Evolutionary conservation across 2,888 invertebrate species (phyloP), one percentile per base, ranked within the genome.

Genomic region (Deilephila porcellus): DNA sequence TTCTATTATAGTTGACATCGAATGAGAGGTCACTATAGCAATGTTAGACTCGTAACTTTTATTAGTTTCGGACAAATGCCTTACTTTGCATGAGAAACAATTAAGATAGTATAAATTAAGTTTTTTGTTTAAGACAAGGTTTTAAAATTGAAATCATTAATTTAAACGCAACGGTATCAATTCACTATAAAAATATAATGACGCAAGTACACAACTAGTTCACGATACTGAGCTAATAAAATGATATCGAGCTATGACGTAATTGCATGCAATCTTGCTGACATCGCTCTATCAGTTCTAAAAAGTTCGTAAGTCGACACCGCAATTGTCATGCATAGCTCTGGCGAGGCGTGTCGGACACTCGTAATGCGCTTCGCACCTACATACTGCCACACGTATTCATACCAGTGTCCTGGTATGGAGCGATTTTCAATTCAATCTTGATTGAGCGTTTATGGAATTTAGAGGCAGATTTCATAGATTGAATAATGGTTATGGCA

Each of bases 321-420:
- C 76, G 56, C 70, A 67, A 80, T 81, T 80, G 80, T 78, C 60
- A 81, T 80, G 79, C 81, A 78, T 77, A 75, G 76, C 74, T 73
- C 74, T 53, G 25, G 17, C 70, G 70, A 72, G 71, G 74, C 74
- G 74, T 74, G 74, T 72, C 74, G 62, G 60, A 59, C 60, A 73
- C 70, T 73, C 73, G 70, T 73, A 73, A 73, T 73, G 73, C 71
- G 70, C 60, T 52, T 52, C 29, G 64, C 64, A 45, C 64, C 37
- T 64, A 20, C 37, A 20, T 34, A 45, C 14, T n/a, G n/a, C 45
- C 56, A n/a, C 17, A n/a, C 52, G 52, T 52, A 8, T 17, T 56
- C 56, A 56, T 56, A 56, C 5, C 56, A 56, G 11, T 45, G 20
- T 64, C 64, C 64, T 64, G 64, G 64, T 64, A 64, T 45, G 37